Evolutionary conservation across 2,888 invertebrate species (phyloP), one percentile per base, ranked within the genome.

Genomic region (Polymixis flavicincta): DNA sequence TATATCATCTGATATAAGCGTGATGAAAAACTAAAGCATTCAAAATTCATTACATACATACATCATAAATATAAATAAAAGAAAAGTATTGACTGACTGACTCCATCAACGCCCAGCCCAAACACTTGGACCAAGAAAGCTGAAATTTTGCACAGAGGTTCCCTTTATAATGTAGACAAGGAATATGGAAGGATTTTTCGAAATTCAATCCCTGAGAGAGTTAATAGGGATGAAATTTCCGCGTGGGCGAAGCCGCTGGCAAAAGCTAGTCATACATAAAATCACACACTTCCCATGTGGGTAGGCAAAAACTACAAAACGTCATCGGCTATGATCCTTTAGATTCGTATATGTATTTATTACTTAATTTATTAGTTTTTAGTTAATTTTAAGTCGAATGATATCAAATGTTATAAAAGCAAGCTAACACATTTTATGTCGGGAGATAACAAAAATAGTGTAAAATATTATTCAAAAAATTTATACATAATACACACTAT

Each of bases 401-500:
- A 64, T 28, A 48, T 4, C 19, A 22, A 48, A 42, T 42, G 17
- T 37, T 9, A 11, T 17, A 32, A 1, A n/a, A 32, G 14, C 14
- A 11, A n/a, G 7, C 11, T 52, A 50, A 65, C 9, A 66, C 17
- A n/a, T 1, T 32, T n/a, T 32, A 17, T 32, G 6, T 11, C 32
- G 6, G 17, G 6, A n/a, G 17, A n/a, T 32, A n/a, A 17, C 32
- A 32, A 52, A 66, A 50, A 11, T 9, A 32, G n/a, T 37, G 2
- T 19, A n/a, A 54, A 37, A n/a, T 66, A 37, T 19, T 22, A 59
- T 25, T 17, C 17, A 76, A 8, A 45, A 67, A 50, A 52, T n/a
- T n/a, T n/a, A n/a, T 79, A 25, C 59, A 54, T 25, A 64, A 4
- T 25, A 52, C 19, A 52, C 3, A 48, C 71, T 76, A 80, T 80